Base-by-base conservation (phyloP, 2,113 vertebrate species). In the Scortum barcoo region DNA sequence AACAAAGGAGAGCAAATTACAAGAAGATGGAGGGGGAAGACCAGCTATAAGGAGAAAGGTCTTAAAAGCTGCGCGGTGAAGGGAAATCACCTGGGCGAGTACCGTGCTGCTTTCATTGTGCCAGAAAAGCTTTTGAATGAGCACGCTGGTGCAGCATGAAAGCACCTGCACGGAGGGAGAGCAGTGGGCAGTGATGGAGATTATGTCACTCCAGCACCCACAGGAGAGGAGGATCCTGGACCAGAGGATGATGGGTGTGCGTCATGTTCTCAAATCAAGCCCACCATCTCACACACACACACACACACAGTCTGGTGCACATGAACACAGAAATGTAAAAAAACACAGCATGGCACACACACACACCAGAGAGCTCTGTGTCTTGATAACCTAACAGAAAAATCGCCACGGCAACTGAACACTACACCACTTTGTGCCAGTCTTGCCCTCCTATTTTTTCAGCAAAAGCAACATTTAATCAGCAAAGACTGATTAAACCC, bases 321-420 rank as follows among this genome's bases (percentile, higher is more conserved):
- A 72, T n/a, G 22, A 50, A 58, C 48, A 63, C n/a, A 85, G 74
- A 93, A 89, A 91, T 87, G 71, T 87, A 68, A 89, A 71, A 71
- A 88, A 89, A 72, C 74, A 72, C 78, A 78, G 75, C 62, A 57
- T 57, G 67, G 36, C 73, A 56, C 60, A 66, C 42, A 16, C 72
- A 46, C 46, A 56, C 60, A 26, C 70, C 61, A 80, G 46, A 87
- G 56, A 11, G 4, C 72, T 79, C 73, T 86, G 48, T 68, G 53
- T 88, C 81, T 83, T 73, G 44, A 85, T 78, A 86, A 86, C 65
- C 70, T 79, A 85, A 73, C 80, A 79, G 75, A 58, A 84, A 84
- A 84, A 92, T 94, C 93, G 85, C 93, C 93, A 93, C 30, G 85
- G 91, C 90, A 93, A 93, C 93, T 66, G 82, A 87, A 85, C 86